Conservation (phyloP, 1,140 invertebrate species). For the Lasaia peninsularis region DNA sequence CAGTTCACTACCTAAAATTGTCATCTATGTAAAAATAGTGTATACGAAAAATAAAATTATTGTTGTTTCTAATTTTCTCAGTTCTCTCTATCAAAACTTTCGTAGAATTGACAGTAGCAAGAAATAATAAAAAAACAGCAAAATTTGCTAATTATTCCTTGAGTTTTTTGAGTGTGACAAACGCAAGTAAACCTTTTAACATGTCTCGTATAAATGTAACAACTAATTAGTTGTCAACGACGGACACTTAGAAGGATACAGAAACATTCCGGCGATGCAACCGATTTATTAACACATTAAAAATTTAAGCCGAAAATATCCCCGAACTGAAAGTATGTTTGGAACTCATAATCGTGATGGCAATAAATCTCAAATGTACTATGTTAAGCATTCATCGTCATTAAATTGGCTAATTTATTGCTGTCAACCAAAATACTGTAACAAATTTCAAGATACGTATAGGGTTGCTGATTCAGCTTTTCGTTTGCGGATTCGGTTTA, state of each 20-base stretch:
- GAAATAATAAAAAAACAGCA: too few relatives aligned
- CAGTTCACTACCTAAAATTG: too few relatives aligned
- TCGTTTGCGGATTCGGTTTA: background rate
- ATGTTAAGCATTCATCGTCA: slow-evolving; percentile 23
- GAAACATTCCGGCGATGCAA: background rate
- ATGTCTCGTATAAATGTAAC: background rate
- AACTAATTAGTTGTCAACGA: background rate
- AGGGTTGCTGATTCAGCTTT: background rate
- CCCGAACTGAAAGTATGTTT: background rate
- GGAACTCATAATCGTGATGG: slow-evolving; percentile 6
- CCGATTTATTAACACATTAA: background rate
- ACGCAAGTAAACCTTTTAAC: background rate
- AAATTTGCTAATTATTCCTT: too few relatives aligned
- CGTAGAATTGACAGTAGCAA: too few relatives aligned
- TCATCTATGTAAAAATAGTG: too few relatives aligned
- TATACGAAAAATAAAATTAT: too few relatives aligned
- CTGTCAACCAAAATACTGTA: slow-evolving; percentile 30
- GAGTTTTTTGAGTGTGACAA: too few relatives aligned
- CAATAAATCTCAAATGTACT: slow-evolving; percentile 13
- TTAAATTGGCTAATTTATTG: slow-evolving; percentile 33
- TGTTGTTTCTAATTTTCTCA: too few relatives aligned
- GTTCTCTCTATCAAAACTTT: too few relatives aligned
- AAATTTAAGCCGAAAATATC: background rate
- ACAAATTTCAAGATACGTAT: slow-evolving; percentile 26
- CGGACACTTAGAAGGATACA: background rate